Evolutionary conservation across 2,888 invertebrate species (phyloP), one percentile per base, ranked within the genome.

Genomic region (Hydroisotoma schaefferi): DNA sequence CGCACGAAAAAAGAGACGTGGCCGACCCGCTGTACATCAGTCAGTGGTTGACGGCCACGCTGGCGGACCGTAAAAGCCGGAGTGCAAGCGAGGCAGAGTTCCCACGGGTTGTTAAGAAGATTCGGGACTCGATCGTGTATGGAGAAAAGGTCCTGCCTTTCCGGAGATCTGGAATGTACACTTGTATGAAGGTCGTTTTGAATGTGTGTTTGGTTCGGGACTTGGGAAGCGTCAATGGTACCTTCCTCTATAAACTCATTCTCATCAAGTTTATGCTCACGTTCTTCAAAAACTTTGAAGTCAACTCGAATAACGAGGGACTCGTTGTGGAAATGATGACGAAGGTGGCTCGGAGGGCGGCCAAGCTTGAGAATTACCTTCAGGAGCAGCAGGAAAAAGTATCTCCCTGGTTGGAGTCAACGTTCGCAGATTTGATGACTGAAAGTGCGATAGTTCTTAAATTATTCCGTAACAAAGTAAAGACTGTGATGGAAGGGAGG

Each of bases 131-230:
- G 8, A 48, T 59, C 1, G 33, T 52, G 1, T 54, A 54, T 18
- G 26, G 47, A 8, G 48, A 59, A 4, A 49, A 26, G 2, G n/a
- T 27, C n/a, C n/a, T 52, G 18, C 47, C 51, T 1, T 57, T 47
- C 22, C 46, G 55, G 20, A 38, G 59, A 37, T 54, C 47, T 48
- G 59, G 54, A n/a, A 25, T 59, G 3, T 59, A 48, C 47, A 38
- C 48, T 33, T 33, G 33, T 6, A 23, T 26, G 5, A 59, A 59
- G 46, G 54, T 55, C 1, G 46, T 52, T 2, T 12, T 55, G 15
- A 26, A 59, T 15, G 22, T 59, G 15, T 46, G 44, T 22, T n/a
- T 59, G 15, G 20, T 28, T 6, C 18, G 28, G 28, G 59, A 59
- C 2, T 22, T 54, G 25, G 59, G 59, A 2, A 40, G 26, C 2